Base-by-base conservation (phyloP, 2,888 invertebrate genomes). In the Choreutis nemorana region DNA sequence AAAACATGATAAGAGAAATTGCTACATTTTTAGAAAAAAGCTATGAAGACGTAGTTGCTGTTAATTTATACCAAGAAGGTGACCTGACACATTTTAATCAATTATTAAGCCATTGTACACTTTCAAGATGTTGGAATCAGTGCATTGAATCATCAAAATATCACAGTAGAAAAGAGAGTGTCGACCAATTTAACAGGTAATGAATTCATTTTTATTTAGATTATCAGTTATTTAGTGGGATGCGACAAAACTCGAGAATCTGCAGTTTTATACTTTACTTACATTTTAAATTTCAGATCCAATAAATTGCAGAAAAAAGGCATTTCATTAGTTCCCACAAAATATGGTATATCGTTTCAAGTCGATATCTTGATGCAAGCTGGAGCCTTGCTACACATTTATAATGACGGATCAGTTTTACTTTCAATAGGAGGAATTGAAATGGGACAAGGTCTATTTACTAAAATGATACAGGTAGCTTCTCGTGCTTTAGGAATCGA, bases 391-490 rank as follows among this genome's bases (percentile, higher is more conserved):
- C 73, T 94, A 3, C 81, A 90, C 32, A 70, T 91, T 3, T 92
- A 94, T 56, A 82, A 75, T 2, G 89, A 89, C 52, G 93, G 91
- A 6, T 89, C 91, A 0, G 90, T 94, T 3, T 70, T 93, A 14
- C 50, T 94, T 23, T 83, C 86, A 3, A 91, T 91, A 50, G 91
- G 91, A 28, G 94, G 92, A 9, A 85, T 89, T 27, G 94, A 94
- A 81, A 94, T 94, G 91, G 94, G 94, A 1, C 94, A 94, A 71
- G 94, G 94, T 0, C 73, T 94, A 3, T 90, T 90, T 53, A 94
- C 92, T 1, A 94, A 94, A 80, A 91, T 93, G 87, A 86, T 90
- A 34, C 93, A 93, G 82, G 85, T 91, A 1, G 89, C 90, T 1
- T 87, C 89, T 34, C 79, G 79, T 47, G 82, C 77, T 6, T 57